Percentiles rank a stretch among this genome's conserved stretches.
phyloP scores from a whole-genome alignment of 2,113 vertebrate species.

The Orientallactaga bullata region DNA sequence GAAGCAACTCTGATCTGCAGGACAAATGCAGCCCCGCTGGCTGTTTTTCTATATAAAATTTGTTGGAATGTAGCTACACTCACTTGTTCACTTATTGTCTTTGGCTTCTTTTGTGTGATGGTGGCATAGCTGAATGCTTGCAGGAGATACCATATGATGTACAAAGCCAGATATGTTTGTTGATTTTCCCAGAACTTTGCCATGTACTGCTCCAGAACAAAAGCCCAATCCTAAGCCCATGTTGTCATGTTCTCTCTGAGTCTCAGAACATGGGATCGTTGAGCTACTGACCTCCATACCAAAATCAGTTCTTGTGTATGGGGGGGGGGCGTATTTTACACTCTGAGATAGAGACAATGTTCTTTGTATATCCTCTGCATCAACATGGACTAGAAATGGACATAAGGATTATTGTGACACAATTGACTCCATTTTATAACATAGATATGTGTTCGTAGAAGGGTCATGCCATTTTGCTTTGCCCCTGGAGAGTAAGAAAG shows the following conservation, averaged over 20 bases:
- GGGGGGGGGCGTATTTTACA: not conserved
- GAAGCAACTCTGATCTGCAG: not conserved
- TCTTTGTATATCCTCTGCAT: not conserved
- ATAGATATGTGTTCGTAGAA: not conserved
- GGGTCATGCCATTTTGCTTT: not conserved
- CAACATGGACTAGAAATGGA: too few species aligned
- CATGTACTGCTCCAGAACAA: not conserved
- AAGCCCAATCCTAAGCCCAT: not conserved
- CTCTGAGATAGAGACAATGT: not conserved
- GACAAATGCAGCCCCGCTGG: too few species aligned
- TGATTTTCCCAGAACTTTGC: not conserved
- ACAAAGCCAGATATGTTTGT: not conserved
- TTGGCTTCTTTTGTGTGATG: not conserved
- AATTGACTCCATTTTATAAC: not conserved
- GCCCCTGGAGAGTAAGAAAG: not conserved
- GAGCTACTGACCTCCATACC: not conserved
- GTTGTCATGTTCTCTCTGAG: not conserved
- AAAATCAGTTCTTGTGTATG: not conserved
- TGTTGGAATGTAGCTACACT: not conserved
- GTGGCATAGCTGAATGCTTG: not conserved
- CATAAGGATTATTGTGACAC: too few species aligned
- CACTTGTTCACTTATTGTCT: not conserved
- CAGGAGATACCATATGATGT: not conserved
- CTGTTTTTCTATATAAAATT: not conserved
- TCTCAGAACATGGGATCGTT: not conserved